Percentiles rank a stretch among this genome's conserved stretches.
These are phyloP conservation scores for Idaea aversata DNA, from an alignment of 2,888 invertebrate genomes.

Conservation along the genomic window DNA sequence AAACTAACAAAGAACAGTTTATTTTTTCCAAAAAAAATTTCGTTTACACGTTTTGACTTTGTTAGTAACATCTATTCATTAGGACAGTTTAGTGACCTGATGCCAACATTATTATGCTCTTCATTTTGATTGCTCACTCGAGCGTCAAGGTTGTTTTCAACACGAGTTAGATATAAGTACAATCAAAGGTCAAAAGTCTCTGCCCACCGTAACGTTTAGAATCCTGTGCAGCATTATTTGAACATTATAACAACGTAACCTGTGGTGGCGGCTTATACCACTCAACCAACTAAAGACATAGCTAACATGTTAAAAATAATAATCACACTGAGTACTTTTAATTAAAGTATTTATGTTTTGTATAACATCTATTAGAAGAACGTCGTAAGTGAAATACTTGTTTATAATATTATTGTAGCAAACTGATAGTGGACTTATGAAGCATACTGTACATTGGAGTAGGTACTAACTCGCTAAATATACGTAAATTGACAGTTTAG, in stretches of 20 bases:
- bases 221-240: too few species aligned
- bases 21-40: background rate
- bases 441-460: background rate
- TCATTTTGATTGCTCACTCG: slow-evolving; percentile 15
- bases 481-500: slow-evolving; percentile 9
- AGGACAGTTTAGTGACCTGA: slow-evolving; percentile 36
- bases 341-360: too few species aligned
- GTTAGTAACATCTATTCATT: slow-evolving; percentile 15
- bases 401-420: too few species aligned
- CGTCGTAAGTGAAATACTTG: too few species aligned
- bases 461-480: slow-evolving; percentile 14
- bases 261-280: too few species aligned
- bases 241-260: too few species aligned
- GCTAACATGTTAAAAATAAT: too few species aligned
- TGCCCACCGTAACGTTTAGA: background rate
- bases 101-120: slow-evolving; percentile 16
- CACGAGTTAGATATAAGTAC: slow-evolving; percentile 10
- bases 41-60: background rate
- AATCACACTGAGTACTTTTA: too few species aligned
- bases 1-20: background rate
- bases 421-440: too few species aligned
- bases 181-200: background rate
- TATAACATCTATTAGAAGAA: too few species aligned
- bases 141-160: slow-evolving; percentile 19
- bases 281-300: too few species aligned